Conservation (phyloP, 1,140 invertebrate genomes). For the Bombus waltoni region DNA sequence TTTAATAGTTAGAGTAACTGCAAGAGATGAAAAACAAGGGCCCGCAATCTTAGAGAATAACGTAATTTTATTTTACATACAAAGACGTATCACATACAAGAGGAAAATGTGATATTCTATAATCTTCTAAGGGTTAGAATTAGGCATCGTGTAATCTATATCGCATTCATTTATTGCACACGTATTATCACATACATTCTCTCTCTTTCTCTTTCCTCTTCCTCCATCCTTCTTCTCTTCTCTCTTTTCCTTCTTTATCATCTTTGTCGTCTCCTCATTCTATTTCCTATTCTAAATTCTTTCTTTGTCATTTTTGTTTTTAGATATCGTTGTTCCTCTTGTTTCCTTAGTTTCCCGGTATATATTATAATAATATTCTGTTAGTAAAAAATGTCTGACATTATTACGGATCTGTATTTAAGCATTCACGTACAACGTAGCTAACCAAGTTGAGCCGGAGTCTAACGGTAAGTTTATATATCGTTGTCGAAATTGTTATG, state of each 20-base stretch:
- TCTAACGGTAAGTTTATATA: neutral
- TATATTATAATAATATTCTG: neutral
- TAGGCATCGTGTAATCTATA: constrained; percentile 26
- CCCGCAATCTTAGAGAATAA: constrained; percentile 28
- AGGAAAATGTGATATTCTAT: constrained; percentile 20
- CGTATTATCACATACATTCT: neutral
- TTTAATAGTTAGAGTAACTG: neutral
- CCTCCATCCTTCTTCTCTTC: neutral
- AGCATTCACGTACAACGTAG: neutral
- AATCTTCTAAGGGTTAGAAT: constrained; percentile 8
- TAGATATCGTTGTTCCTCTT: neutral
- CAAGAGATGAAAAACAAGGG: neutral
- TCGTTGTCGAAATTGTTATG: neutral
- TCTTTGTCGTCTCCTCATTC: neutral
- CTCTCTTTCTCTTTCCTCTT: neutral
- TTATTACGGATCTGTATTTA: neutral
- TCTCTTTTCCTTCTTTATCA: neutral
- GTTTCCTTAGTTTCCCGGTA: neutral
- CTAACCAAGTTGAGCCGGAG: neutral
- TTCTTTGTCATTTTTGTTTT: neutral
- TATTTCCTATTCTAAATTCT: neutral
- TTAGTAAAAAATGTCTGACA: neutral
- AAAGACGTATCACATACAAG: constrained; percentile 39
- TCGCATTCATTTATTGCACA: constrained; percentile 21
- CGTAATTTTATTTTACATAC: constrained; percentile 48